Conservation (phyloP, 1,140 invertebrate genomes). For the Orchestia grillus region DNA sequence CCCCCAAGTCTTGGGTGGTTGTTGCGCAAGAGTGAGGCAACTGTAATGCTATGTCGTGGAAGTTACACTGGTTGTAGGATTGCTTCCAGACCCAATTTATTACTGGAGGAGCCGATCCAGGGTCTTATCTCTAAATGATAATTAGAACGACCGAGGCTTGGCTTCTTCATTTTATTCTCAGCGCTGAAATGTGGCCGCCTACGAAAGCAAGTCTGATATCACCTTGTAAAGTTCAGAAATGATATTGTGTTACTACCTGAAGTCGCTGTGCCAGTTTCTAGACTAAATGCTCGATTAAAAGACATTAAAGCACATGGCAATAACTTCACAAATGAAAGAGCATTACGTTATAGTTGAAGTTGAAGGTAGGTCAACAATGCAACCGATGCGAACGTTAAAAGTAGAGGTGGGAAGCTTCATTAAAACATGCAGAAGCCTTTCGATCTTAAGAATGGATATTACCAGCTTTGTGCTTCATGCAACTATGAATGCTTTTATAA, state of each 20-base stretch:
- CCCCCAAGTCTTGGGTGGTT: not conserved
- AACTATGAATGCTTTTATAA: no score
- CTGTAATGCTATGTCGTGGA: not conserved
- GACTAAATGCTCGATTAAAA: not conserved
- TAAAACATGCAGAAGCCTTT: not conserved
- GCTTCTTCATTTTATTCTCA: slow-evolving; percentile 16
- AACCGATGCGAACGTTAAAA: not conserved
- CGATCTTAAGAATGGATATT: not conserved
- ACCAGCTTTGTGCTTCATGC: no score
- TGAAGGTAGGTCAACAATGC: not conserved
- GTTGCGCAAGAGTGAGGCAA: not conserved
- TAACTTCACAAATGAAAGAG: not conserved
- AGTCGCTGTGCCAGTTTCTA: not conserved
- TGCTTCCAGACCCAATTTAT: slow-evolving; percentile 17
- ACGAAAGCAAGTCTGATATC: not conserved
- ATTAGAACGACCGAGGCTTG: slow-evolving; percentile 20
- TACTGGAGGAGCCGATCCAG: slow-evolving; percentile 1
- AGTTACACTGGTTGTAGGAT: not conserved
- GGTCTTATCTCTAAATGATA: slow-evolving; percentile 27
- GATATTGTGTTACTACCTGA: not conserved
- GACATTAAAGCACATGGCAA: not conserved
- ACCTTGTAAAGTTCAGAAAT: not conserved
- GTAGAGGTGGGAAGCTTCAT: not conserved
- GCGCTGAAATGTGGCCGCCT: not conserved
- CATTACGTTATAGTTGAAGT: not conserved